Percentiles rank a stretch among this genome's conserved stretches.
Conservation (phyloP, 2,113 vertebrate genomes). For the Megatriorchis doriae region DNA sequence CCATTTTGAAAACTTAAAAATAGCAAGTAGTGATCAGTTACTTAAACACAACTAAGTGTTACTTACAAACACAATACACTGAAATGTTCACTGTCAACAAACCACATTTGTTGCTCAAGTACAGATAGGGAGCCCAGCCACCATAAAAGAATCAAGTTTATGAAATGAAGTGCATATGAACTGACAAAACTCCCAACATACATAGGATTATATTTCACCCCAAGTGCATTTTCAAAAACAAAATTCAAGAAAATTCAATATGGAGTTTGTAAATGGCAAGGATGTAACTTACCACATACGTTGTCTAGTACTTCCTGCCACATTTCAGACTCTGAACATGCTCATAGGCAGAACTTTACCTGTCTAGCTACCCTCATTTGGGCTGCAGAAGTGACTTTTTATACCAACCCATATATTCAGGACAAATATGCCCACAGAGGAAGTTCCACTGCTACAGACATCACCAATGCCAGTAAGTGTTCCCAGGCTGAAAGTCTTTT, state of each 20-base stretch:
- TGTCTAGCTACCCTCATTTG: neutral
- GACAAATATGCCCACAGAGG: neutral
- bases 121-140: neutral
- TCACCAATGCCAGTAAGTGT: neutral
- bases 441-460: neutral
- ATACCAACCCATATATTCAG: neutral
- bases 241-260: neutral
- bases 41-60: accelerated
- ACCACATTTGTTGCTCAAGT: accelerated
- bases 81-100: neutral
- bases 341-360: neutral
- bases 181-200: neutral
- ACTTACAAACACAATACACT: accelerated
- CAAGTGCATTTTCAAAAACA: neutral
- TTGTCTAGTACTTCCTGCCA: neutral
- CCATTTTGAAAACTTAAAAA: neutral
- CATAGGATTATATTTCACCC: neutral
- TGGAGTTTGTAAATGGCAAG: neutral
- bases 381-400: neutral
- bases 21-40: accelerated
- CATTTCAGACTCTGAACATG: neutral
- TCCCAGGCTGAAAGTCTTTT: neutral
- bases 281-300: neutral
- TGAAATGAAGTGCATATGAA: neutral
- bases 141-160: neutral